Evolutionary conservation across 2,888 invertebrate genomes (phyloP), one percentile per base, ranked within the genome.

Genomic region (Drosophila planitibia): DNA sequence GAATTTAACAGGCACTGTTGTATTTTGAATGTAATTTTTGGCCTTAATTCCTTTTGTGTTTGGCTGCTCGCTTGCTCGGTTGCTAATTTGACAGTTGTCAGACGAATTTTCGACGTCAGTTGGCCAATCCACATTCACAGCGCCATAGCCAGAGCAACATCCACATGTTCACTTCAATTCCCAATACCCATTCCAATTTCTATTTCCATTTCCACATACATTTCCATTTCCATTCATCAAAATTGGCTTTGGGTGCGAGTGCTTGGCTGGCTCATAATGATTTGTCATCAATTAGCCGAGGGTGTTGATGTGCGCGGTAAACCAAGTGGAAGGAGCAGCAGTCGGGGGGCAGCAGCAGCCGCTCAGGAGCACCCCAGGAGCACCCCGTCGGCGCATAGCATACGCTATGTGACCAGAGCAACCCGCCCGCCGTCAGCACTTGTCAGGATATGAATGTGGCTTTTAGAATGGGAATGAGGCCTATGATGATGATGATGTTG

Each of bases 1-100:
- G 14, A 28, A 4, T 39, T 39, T 39, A 25, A 35, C 68, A 49
- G 22, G 32, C 54, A 14, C 33, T 67, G 6, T 30, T 30, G 73
- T 74, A 85, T 85, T 77, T 77, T 70, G 80, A 83, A 78, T 75
- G 71, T 77, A 85, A 83, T 83, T 75, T 76, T 83, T 82, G 77
- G 85, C 80, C 82, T 74, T 85, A 88, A 85, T 85, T 85, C 71
- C 80, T 73, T 79, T 85, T 85, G 85, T 85, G 75, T 76, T 81
- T 76, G 79, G 66, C 73, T 73, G 80, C 60, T 70, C 70, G 76
- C 44, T 67, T 70, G 70, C 67, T 84, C 70, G 72, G 74, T 78
- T 81, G 88, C 85, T 90, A 91, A 90, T 90, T 91, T 89, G 89
- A 90, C 89, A 90, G 90, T 90, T 90, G 89, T 89, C 83, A 82